Base-by-base conservation (phyloP, 2,113 vertebrate genomes). In the Oenanthe oenanthe region DNA sequence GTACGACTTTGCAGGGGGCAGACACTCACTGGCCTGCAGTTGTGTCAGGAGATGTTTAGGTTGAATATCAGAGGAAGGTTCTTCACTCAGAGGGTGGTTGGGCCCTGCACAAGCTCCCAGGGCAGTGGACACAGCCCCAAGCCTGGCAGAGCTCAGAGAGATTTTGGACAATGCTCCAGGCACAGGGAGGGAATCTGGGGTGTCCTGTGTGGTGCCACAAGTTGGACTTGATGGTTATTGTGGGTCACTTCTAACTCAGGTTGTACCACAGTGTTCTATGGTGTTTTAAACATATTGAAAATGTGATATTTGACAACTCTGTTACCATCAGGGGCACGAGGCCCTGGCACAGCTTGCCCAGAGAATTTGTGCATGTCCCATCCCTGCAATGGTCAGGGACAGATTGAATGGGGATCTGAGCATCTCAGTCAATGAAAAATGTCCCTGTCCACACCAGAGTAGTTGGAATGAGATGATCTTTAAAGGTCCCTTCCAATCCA, bases 191-290 rank as follows among this genome's bases (percentile, higher is more conserved):
- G 26, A 32, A 32, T 58, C 36, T 67, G 36, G 36, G 8, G 62
- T 18, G 14, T 14, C 4, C 7, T 32, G 21, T 51, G 26, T 0
- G 0, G 36, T 4, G 31, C 17, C 61, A 75, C 51, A 29, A 42
- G 10, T 9, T 42, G 36, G 21, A 36, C 11, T 21, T 3, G 2
- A 14, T 58, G 34, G 10, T 50, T 42, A 34, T 17, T 57, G 16
- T 50, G 16, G 16, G 12, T 50, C 10, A 25, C 7, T 67, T 51
- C 45, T 43, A 68, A 51, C 13, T 60, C 26, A 67, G 45, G 17
- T 36, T 32, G 8, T 26, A 26, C 31, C 14, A 43, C 5, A 21
- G 11, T 16, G 25, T 48, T 34, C 51, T 11, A 13, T 34, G 51
- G 20, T 25, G 14, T 60, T 83, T 67, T 47, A 36, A 70, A 75